Percentiles rank a stretch among this genome's conserved stretches.
These are phyloP conservation scores for Ginglymostoma cirratum DNA, from an alignment of 2,113 vertebrate species.

Conservation along the genomic window DNA sequence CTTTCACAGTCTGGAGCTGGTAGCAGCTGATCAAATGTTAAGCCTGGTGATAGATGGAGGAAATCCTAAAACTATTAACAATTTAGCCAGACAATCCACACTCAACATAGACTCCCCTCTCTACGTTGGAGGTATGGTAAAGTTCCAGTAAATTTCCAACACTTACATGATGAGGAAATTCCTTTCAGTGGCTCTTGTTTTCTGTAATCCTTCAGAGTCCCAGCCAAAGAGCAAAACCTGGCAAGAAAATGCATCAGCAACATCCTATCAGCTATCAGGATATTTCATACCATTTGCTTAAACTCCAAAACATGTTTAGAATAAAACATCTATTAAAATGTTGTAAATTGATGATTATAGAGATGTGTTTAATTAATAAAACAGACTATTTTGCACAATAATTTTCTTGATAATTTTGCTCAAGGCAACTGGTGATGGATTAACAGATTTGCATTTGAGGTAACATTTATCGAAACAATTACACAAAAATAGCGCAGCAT, in stretches of 20 bases:
- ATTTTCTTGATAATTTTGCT: not conserved
- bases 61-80: constrained; percentile 84
- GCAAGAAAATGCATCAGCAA: not conserved
- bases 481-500: not conserved
- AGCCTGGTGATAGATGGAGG: constrained; percentile 90
- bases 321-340: not conserved
- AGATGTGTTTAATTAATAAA: constrained; percentile 3
- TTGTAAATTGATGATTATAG: not conserved
- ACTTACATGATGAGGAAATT: not conserved
- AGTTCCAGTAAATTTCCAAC: not conserved
- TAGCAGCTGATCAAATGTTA: constrained; percentile 79
- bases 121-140: constrained; percentile 84
- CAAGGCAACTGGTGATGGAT: not conserved
- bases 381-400: not conserved
- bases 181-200: not conserved
- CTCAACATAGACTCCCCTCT: constrained; percentile 80
- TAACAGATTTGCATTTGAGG: not conserved
- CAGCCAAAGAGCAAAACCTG: not conserved
- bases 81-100: constrained; percentile 81
- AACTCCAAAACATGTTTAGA: not conserved
- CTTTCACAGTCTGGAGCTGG: constrained; percentile 88
- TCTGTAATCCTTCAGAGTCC: not conserved
- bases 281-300: not conserved
- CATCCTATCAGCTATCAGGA: not conserved
- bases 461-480: not conserved